Conservation (phyloP, 2,888 invertebrate genomes). For the Megamerina dolium region DNA sequence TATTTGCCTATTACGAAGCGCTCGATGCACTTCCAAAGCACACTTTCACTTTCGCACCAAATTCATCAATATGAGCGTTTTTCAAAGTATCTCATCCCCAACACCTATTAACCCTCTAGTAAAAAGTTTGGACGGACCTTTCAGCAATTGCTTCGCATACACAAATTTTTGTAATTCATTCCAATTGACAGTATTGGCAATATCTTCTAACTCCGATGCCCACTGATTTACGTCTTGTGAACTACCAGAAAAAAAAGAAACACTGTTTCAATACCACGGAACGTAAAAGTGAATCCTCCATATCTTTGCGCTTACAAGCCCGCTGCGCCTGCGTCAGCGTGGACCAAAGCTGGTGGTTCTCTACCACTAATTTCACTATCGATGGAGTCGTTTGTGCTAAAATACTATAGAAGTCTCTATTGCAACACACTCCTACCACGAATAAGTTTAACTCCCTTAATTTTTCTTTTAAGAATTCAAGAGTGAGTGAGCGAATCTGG, state of each 20-base stretch:
- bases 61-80: not conserved
- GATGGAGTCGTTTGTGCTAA: not conserved
- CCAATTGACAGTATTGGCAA: conserved; percentile 13
- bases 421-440: not conserved
- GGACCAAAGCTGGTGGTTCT: not conserved
- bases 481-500: not conserved
- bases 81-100: conserved; percentile 5
- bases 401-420: not conserved
- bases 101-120: conserved; percentile 9
- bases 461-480: not conserved
- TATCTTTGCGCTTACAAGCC: not conserved
- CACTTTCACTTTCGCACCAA: conserved; percentile 1
- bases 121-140: conserved; percentile 10
- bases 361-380: not conserved
- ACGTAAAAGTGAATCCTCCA: conserved; percentile 3
- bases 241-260: conserved; percentile 9
- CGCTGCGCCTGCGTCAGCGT: not conserved
- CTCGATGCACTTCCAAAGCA: conserved; percentile 10
- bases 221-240: conserved; percentile 12
- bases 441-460: not conserved
- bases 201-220: conserved; percentile 14
- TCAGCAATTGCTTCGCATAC: too few relatives aligned
- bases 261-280: conserved; percentile 10
- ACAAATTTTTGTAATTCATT: conserved; percentile 12
- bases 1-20: not conserved